Evolutionary conservation across 2,888 invertebrate species (phyloP), one percentile per base, ranked within the genome.

Genomic region (Odontocolon sp.): DNA sequence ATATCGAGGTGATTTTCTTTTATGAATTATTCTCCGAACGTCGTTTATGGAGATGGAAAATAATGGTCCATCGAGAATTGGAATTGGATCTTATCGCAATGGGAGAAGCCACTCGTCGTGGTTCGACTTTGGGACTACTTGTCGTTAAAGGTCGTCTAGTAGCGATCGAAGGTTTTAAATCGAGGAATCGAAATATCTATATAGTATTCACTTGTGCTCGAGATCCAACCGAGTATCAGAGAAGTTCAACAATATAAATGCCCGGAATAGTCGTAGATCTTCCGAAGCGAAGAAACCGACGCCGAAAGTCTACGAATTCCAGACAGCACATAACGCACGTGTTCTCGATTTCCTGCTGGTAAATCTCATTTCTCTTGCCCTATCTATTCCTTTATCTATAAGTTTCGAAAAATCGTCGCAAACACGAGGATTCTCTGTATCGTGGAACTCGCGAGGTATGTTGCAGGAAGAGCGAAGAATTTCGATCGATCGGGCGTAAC

Each of bases 211-310:
- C 23, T 14, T 16, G 45, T 23, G 31, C 9, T 47, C 9, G 50
- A 8, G 9, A 8, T 50, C 1, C 63, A 11, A 26, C 50, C 33
- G 14, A 63, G 33, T 63, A 63, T 47, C 36, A 50, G 50, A 4
- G 18, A 63, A 63, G 33, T 63, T 63, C 36, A 14, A 11, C 36
- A 63, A 63, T 63, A 38, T n/a, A n/a, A 69, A 73, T 59, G 66
- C 45, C 64, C 59, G 59, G 54, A 28, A 59, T 54, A 59, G 61
- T 57, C 50, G 45, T 71, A 68, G 69, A 77, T 69, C 77, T 72
- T 50, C 59, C 69, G 14, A 54, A 36, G 8, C 45, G 40, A 14
- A 5, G 33, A 52, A 26, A 26, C 2, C 47, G 23, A 63, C 47
- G 63, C 36, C 14, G 36, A 36, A 63, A 50, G 36, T 63, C 63